Conservation (phyloP, 2,113 vertebrate genomes). For the Suncus etruscus region DNA sequence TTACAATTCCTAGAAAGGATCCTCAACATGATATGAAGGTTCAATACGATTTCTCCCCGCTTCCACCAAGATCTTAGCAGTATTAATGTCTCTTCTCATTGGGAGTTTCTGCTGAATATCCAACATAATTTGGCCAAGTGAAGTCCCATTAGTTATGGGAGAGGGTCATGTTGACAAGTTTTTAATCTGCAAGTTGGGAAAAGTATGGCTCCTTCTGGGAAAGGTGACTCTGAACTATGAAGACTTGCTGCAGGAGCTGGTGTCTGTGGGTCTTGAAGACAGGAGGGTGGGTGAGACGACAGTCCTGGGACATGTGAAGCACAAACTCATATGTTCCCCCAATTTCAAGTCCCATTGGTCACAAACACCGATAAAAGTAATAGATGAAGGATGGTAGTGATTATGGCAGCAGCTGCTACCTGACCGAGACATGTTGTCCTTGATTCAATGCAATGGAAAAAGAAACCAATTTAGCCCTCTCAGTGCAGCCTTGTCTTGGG, state of each 20-base stretch:
- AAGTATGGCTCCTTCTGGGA: conserved; percentile 96
- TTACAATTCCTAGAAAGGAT: no score
- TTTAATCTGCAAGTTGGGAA: conserved; percentile 94
- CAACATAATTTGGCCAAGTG: no score
- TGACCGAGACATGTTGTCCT: conserved; percentile 65
- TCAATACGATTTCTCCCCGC: no score
- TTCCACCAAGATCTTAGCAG: no score
- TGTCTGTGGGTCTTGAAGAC: conserved; percentile 92
- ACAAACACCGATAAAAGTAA: conserved; percentile 86
- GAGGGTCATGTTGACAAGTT: conserved; percentile 97
- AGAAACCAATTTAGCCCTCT: conserved; percentile 44
- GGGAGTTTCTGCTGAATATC: no score
- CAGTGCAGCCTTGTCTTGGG: conserved; percentile 44
- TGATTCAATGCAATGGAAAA: conserved; percentile 53
- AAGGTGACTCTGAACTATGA: conserved; percentile 94
- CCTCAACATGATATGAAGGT: no score
- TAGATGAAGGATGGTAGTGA: neutral
- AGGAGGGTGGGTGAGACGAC: conserved; percentile 92
- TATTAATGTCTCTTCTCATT: no score
- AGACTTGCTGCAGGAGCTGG: conserved; percentile 97
- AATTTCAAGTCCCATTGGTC: conserved; percentile 95
- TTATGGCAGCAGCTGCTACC: conserved; percentile 34
- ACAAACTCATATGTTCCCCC: conserved; percentile 97
- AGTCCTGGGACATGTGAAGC: conserved; percentile 94
- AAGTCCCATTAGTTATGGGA: no score